Evolutionary conservation across 2,888 invertebrate genomes (phyloP).

Genomic region (Aelia acuminata): DNA sequence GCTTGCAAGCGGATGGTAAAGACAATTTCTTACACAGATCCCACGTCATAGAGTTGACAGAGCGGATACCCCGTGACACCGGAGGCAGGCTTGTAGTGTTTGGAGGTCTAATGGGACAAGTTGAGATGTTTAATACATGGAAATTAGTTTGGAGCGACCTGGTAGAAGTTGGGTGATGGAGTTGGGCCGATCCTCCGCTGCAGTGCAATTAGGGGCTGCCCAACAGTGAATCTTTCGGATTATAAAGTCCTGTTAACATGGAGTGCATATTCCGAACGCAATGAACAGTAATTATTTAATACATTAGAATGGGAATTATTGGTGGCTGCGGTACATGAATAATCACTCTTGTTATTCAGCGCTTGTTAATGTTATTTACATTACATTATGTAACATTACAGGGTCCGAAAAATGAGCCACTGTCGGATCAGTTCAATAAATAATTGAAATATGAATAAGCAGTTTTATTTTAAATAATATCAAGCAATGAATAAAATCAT

Average conservation of each 20-base stretch:
- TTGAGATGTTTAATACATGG: constrained; percentile 19
- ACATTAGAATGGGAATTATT: neutral
- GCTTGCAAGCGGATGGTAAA: too few relatives aligned
- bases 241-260: neutral
- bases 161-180: neutral
- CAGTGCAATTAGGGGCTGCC: neutral
- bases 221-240: neutral
- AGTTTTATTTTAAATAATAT: too few relatives aligned
- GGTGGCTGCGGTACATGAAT: neutral
- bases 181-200: neutral
- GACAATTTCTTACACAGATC: neutral
- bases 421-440: too few relatives aligned
- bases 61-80: neutral
- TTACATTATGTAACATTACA: too few relatives aligned
- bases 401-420: too few relatives aligned
- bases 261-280: neutral
- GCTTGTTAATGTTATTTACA: too few relatives aligned
- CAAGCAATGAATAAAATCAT: too few relatives aligned
- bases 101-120: neutral
- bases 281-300: neutral
- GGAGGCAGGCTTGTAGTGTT: neutral
- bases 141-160: constrained; percentile 1
- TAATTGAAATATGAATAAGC: too few relatives aligned
- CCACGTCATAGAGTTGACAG: neutral
- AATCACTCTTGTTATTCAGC: neutral